A percentile compares a stretch with the other conserved stretches of the same genome.
Conservation (phyloP, 2,888 invertebrate genomes). For the Phaedon cochleariae region DNA sequence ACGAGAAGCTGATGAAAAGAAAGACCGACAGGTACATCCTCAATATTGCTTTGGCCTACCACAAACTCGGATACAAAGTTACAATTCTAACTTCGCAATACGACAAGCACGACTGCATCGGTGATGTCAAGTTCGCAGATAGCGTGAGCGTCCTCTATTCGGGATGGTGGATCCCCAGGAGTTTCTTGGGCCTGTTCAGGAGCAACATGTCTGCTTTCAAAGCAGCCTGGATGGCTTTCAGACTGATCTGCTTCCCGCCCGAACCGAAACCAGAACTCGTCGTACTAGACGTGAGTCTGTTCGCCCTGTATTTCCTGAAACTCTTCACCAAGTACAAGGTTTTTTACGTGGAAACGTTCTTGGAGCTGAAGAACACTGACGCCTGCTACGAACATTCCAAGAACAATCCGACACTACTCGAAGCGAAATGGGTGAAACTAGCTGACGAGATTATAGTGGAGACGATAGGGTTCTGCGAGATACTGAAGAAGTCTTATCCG, state of each 20-base stretch:
- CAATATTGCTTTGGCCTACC: conserved; percentile 52
- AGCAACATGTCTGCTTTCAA: conserved; percentile 42
- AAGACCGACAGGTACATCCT: conserved; percentile 54
- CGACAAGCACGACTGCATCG: conserved; percentile 47
- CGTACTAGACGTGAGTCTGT: conserved; percentile 52
- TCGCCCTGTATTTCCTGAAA: conserved; percentile 52
- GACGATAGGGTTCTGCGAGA: conserved; percentile 51
- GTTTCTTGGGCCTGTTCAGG: conserved; percentile 46
- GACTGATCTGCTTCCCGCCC: conserved; percentile 51
- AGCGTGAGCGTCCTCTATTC: conserved; percentile 47
- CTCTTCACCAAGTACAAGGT: conserved; percentile 50
- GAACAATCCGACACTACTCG: conserved; percentile 49
- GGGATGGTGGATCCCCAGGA: conserved; percentile 55
- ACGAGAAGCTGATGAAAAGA: conserved; percentile 52
- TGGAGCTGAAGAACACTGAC: conserved; percentile 42
- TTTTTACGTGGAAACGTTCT: conserved; percentile 52
- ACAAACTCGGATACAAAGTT: conserved; percentile 52
- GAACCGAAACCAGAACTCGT: conserved; percentile 50
- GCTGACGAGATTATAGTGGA: conserved; percentile 56
- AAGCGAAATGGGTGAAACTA: conserved; percentile 51
- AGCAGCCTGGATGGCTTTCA: conserved; percentile 51
- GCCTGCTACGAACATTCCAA: conserved; percentile 48
- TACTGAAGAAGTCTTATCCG: conserved; percentile 54
- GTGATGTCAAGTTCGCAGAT: conserved; percentile 49
- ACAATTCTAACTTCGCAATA: conserved; percentile 52